A percentile compares a stretch with the other conserved stretches of the same genome.
phyloP scores from a whole-genome alignment of 2,888 invertebrate genomes.

The Dasypolia templi region DNA sequence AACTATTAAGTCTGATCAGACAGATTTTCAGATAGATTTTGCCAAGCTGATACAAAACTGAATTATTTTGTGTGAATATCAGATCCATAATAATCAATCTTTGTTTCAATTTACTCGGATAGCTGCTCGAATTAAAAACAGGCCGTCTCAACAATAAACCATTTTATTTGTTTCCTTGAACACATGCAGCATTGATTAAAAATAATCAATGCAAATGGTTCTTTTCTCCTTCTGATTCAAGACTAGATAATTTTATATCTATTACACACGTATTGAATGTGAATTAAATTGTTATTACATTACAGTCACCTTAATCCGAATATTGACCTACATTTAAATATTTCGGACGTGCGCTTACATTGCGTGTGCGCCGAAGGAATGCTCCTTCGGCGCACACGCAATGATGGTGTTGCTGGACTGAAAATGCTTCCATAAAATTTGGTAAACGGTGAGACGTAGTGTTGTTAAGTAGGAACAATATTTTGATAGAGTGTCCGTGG shows the following conservation, averaged over 20 bases:
- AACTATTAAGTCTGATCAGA: neutral
- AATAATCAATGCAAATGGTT: constrained; percentile 4
- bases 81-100: neutral
- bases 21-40: neutral
- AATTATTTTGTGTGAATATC: neutral
- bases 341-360: constrained; percentile 56
- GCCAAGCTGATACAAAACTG: neutral
- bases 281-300: constrained; percentile 56
- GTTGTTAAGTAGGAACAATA: neutral
- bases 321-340: constrained; percentile 68
- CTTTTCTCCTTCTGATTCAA: constrained; percentile 12
- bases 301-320: constrained; percentile 65
- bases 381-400: constrained; percentile 54
- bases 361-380: no score
- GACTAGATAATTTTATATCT: constrained; percentile 24
- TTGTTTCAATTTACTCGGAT: neutral
- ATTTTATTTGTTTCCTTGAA: neutral
- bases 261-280: constrained; percentile 45
- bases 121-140: neutral
- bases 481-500: no score
- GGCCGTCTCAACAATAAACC: neutral
- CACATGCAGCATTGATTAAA: neutral
- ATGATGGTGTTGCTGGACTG: constrained; percentile 37
- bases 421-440: neutral
- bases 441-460: neutral